Evolutionary conservation across 2,113 vertebrate species (phyloP).

Genomic region (Oxygymnocypris stewartii): DNA sequence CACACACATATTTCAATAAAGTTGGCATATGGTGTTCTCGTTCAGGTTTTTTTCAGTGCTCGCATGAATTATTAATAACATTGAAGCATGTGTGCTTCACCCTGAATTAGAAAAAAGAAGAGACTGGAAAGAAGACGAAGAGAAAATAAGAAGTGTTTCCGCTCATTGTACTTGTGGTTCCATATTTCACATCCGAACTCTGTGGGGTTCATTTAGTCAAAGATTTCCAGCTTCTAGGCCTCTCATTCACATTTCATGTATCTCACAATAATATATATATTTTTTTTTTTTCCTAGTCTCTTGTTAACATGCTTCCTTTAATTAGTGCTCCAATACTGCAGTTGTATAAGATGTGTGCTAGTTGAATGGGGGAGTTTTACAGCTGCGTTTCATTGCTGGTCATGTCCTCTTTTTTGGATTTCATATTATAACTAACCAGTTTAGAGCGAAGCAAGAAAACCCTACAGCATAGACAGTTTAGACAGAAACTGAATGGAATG

Average conservation of each 20-base stretch:
- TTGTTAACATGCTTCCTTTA: not conserved
- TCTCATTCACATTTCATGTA: slow-evolving; percentile 41
- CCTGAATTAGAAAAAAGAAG: slow-evolving; percentile 3
- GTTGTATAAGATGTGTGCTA: slow-evolving; percentile 29
- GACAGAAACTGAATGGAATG: slow-evolving; percentile 3
- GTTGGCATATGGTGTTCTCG: not conserved
- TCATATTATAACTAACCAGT: slow-evolving; percentile 27
- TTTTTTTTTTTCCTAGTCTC: slow-evolving; percentile 28
- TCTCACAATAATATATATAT: slow-evolving; percentile 50
- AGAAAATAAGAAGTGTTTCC: slow-evolving; percentile 36
- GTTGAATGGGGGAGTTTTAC: slow-evolving; percentile 3
- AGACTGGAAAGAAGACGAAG: not conserved
- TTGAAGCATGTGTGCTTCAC: not conserved
- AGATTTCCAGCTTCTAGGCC: slow-evolving; percentile 45
- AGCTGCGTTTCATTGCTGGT: not conserved
- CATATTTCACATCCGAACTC: slow-evolving; percentile 23
- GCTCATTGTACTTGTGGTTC: slow-evolving; percentile 18
- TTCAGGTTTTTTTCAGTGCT: slow-evolving; percentile 10
- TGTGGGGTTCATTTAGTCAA: slow-evolving; percentile 1
- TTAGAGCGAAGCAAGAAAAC: slow-evolving; percentile 1
- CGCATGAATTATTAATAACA: slow-evolving; percentile 48
- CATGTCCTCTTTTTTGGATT: slow-evolving; percentile 30
- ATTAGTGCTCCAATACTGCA: slow-evolving; percentile 10
- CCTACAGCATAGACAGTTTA: not conserved
- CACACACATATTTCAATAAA: slow-evolving; percentile 15